A percentile compares a stretch with the other conserved stretches of the same genome.
phyloP scores from a whole-genome alignment of 2,113 vertebrate species.

The Machaerirhynchus nigripectus region DNA sequence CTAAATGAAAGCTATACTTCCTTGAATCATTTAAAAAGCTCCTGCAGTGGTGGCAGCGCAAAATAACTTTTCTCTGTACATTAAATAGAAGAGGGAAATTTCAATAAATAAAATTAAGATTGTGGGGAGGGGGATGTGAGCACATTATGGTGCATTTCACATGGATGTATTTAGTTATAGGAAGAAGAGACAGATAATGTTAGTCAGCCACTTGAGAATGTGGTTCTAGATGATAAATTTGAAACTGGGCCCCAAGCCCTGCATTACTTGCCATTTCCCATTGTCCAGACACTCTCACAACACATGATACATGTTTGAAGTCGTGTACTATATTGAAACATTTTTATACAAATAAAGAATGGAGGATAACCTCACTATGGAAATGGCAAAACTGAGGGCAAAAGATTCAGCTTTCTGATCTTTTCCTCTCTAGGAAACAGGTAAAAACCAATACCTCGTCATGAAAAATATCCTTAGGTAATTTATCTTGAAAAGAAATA shows the following conservation, averaged over 20 bases:
- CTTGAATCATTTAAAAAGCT: slow-evolving; percentile 89
- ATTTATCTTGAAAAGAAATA: slow-evolving; percentile 31
- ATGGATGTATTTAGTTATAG: slow-evolving; percentile 23
- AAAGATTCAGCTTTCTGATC: neutral
- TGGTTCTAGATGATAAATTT: slow-evolving; percentile 37
- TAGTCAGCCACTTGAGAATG: slow-evolving; percentile 29
- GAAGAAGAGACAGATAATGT: slow-evolving; percentile 10
- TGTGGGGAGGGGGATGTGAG: neutral
- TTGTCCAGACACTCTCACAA: neutral
- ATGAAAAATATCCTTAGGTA: slow-evolving; percentile 14
- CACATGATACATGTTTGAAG: slow-evolving; percentile 17
- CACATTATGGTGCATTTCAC: neutral
- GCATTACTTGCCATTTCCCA: neutral
- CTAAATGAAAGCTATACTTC: slow-evolving; percentile 90
- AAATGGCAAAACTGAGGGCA: neutral
- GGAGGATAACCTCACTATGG: neutral
- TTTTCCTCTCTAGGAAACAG: neutral
- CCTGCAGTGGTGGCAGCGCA: slow-evolving; percentile 75
- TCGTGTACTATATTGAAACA: neutral
- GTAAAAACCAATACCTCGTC: neutral
- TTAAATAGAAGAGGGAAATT: slow-evolving; percentile 65
- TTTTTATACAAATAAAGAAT: slow-evolving; percentile 51
- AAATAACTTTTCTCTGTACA: slow-evolving; percentile 71
- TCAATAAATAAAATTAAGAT: slow-evolving; percentile 74
- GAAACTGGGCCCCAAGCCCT: slow-evolving; percentile 39